Evolutionary conservation across 92 coral and sea anemone species (phyloP).

Genomic region (Paragorgia papillata): DNA sequence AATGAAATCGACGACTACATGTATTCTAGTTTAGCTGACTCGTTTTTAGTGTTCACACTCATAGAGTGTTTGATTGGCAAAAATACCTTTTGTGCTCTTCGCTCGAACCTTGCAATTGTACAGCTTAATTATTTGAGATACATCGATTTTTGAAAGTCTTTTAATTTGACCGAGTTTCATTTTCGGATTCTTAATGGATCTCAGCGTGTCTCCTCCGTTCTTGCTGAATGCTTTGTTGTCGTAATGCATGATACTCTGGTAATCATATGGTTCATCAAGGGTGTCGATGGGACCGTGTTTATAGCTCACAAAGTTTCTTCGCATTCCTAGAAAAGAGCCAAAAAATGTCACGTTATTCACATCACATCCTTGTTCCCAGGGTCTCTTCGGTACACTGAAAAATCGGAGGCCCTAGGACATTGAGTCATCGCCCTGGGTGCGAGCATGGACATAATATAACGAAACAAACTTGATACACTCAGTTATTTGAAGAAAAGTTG

Average conservation of each 20-base stretch:
- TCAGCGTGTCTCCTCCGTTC: slow-evolving; percentile 69
- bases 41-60: too few species aligned
- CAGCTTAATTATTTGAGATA: slow-evolving; percentile 73
- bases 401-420: too few species aligned
- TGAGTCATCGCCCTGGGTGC: too few species aligned
- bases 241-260: slow-evolving; percentile 91
- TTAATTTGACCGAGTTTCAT: slow-evolving; percentile 78
- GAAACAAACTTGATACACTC: too few species aligned
- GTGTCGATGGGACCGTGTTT: slow-evolving; percentile 54
- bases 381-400: too few species aligned
- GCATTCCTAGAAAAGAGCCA: slow-evolving; percentile 46
- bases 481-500: too few species aligned
- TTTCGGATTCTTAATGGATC: slow-evolving; percentile 56
- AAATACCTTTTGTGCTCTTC: slow-evolving; percentile 16
- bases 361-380: too few species aligned
- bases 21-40: too few species aligned
- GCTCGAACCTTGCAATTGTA: slow-evolving; percentile 43
- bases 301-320: slow-evolving; percentile 60
- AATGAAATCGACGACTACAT: too few species aligned
- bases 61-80: too few species aligned
- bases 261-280: slow-evolving; percentile 85
- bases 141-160: slow-evolving; percentile 74
- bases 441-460: too few species aligned
- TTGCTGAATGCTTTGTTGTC: slow-evolving; percentile 77
- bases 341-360: background rate